phyloP scores from a whole-genome alignment of 2,113 vertebrate species.

The Balaenoptera acutorostrata region DNA sequence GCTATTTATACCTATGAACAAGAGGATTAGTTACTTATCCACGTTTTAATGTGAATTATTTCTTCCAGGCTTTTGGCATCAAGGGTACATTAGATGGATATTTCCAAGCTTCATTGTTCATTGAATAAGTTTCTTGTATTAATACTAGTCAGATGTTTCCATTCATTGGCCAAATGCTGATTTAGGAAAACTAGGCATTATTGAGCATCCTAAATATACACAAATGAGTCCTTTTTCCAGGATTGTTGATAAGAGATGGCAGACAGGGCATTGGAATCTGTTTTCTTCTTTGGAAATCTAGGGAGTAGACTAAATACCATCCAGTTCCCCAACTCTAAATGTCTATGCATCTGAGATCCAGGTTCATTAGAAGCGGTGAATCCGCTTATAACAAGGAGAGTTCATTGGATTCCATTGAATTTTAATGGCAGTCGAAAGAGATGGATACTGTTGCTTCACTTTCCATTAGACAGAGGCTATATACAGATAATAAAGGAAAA shows the following conservation, averaged over 20 bases:
- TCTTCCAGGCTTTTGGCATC: not conserved
- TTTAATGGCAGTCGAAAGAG: constrained; percentile 28
- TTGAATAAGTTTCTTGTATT: not conserved
- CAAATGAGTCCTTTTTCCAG: not conserved
- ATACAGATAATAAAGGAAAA: constrained; percentile 15
- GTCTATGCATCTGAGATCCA: not conserved
- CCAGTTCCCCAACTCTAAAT: not conserved
- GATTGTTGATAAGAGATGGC: not conserved
- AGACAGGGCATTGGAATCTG: not conserved
- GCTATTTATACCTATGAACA: not conserved
- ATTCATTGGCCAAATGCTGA: not conserved
- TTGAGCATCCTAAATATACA: not conserved
- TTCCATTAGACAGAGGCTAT: constrained; percentile 37
- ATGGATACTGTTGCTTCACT: not conserved
- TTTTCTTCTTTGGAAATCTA: not conserved
- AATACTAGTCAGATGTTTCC: not conserved
- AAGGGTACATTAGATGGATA: not conserved
- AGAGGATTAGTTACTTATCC: not conserved
- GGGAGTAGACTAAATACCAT: not conserved
- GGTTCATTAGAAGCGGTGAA: not conserved
- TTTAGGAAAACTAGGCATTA: not conserved
- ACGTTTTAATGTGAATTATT: not conserved
- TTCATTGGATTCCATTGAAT: not conserved
- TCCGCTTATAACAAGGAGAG: not conserved
- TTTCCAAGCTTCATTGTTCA: not conserved